These are phyloP conservation scores for Columbina picui DNA, from an alignment of 2,113 vertebrate species.

Conservation along the genomic window DNA sequence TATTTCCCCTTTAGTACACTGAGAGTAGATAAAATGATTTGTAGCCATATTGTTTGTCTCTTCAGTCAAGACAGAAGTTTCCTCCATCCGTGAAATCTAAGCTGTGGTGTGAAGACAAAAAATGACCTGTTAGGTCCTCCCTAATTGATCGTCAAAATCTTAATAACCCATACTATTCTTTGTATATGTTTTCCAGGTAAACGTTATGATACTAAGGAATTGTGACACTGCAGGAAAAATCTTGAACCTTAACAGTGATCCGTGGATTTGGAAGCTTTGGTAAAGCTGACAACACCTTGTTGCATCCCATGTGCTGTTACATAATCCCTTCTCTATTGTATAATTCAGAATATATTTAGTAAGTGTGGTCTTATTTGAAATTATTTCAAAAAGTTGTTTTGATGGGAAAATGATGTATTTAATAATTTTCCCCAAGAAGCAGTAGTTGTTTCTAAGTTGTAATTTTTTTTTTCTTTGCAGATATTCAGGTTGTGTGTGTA, in stretches of 20 bases:
- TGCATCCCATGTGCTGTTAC: rapidly evolving
- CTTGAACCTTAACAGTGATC: not conserved
- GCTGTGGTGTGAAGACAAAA: not conserved
- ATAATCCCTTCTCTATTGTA: not conserved
- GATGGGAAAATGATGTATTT: not conserved
- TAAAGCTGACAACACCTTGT: not conserved
- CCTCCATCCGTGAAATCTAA: not conserved
- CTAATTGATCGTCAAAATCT: not conserved
- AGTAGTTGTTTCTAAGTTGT: not conserved
- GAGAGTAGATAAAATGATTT: not conserved
- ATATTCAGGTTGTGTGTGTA: rapidly evolving
- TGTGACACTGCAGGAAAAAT: not conserved
- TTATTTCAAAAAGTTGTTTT: not conserved
- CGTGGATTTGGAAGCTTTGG: not conserved
- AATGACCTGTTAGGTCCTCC: not conserved
- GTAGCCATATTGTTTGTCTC: not conserved
- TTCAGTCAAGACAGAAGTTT: not conserved
- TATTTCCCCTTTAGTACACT: not conserved
- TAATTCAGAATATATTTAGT: not conserved
- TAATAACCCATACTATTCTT: not conserved
- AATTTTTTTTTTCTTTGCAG: not conserved
- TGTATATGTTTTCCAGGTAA: not conserved
- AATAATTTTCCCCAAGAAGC: not conserved
- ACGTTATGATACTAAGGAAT: not conserved
- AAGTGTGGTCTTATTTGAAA: not conserved